These are phyloP conservation scores for Cabera pusaria DNA, from an alignment of 2,888 invertebrate species.

Conservation along the genomic window DNA sequence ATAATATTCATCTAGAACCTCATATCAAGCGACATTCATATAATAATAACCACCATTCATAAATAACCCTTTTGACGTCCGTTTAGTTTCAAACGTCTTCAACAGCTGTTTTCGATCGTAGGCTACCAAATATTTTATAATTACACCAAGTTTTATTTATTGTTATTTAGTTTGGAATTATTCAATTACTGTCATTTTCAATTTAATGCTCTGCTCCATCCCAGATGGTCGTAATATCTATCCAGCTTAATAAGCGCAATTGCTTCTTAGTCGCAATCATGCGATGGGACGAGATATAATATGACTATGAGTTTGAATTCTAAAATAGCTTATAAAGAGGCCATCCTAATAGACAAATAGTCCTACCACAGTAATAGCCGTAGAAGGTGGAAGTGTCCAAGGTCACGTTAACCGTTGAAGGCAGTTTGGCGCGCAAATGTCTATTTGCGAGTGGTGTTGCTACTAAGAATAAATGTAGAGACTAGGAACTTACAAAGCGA, in stretches of 20 bases:
- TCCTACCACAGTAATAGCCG: constrained; percentile 18
- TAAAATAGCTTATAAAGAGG: constrained; percentile 11
- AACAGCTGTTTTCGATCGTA: too few relatives aligned
- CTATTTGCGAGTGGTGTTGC: constrained; percentile 35
- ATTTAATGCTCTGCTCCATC: neutral
- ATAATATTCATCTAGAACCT: too few relatives aligned
- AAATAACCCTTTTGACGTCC: too few relatives aligned
- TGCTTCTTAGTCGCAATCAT: constrained; percentile 2
- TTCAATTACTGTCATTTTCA: neutral
- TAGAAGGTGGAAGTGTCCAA: constrained; percentile 31
- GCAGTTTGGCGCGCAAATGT: constrained; percentile 46
- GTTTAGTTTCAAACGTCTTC: too few relatives aligned
- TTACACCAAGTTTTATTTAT: neutral
- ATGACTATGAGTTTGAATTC: constrained; percentile 4
- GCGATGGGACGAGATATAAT: neutral
- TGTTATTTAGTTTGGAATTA: neutral
- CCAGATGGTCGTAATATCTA: constrained; percentile 4
- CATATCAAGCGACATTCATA: too few relatives aligned
- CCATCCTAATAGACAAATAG: constrained; percentile 16
- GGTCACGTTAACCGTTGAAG: constrained; percentile 39
- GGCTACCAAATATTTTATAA: too few relatives aligned
- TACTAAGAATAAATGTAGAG: too few relatives aligned
- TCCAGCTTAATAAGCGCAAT: constrained; percentile 1
- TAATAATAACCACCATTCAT: too few relatives aligned
- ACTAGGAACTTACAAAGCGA: too few relatives aligned